phyloP scores from a whole-genome alignment of 2,113 vertebrate species.

The Alouatta palliata region DNA sequence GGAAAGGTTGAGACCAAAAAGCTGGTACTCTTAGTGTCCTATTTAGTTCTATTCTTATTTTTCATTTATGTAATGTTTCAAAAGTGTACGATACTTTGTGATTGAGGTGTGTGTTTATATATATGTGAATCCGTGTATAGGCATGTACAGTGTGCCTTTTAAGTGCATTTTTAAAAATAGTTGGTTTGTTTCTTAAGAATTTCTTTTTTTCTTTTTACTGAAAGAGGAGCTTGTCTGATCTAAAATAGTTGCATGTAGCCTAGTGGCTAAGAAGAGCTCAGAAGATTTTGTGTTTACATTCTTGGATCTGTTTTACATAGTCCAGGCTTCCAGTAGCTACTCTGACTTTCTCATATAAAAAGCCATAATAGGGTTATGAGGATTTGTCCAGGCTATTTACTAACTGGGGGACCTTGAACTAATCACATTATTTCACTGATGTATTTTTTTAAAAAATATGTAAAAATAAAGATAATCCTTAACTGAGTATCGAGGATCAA shows the following conservation, averaged over 20 bases:
- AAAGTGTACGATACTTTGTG: constrained; percentile 8
- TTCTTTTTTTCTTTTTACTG: not conserved
- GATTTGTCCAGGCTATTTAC: not conserved
- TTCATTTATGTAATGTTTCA: constrained; percentile 26
- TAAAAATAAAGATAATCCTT: not conserved
- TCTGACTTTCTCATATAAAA: constrained; percentile 1
- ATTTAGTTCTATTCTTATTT: not conserved
- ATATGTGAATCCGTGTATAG: not conserved
- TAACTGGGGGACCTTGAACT: constrained; percentile 19
- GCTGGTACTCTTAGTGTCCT: not conserved
- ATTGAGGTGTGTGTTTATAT: not conserved
- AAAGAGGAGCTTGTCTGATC: not conserved
- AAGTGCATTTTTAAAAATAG: not conserved
- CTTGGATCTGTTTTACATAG: not conserved
- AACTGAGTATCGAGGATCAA: not conserved
- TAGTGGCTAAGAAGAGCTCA: not conserved
- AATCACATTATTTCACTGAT: not conserved
- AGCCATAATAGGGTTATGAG: not conserved
- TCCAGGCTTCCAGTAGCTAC: not conserved
- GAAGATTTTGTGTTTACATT: constrained; percentile 28
- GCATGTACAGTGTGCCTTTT: not conserved
- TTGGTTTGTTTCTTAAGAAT: not conserved
- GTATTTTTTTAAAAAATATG: not conserved
- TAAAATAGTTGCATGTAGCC: not conserved
- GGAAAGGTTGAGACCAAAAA: not conserved